Conservation (phyloP, 2,113 vertebrate species). For the Podilymbus podiceps region DNA sequence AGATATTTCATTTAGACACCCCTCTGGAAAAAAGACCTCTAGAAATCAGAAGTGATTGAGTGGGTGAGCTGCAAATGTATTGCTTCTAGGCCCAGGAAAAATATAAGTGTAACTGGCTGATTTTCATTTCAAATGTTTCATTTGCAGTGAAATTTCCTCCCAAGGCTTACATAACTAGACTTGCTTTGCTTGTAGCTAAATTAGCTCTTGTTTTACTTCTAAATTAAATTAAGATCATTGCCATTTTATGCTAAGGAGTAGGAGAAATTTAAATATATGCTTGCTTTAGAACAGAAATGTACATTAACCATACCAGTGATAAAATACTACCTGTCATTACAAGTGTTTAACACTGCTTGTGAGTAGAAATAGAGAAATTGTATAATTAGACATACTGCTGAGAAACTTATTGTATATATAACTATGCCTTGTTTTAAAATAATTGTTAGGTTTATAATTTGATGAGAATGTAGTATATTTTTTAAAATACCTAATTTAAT, state of each 20-base stretch:
- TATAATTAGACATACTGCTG: neutral
- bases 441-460: neutral
- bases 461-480: neutral
- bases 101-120: neutral
- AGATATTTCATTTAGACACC: constrained; percentile 25
- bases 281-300: neutral
- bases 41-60: constrained; percentile 21
- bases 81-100: constrained; percentile 13
- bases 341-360: neutral
- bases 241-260: neutral
- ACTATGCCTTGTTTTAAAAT: neutral
- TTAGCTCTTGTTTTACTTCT: neutral
- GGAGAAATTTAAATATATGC: neutral
- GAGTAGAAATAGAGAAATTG: neutral
- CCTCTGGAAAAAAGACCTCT: constrained; percentile 10
- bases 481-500: neutral
- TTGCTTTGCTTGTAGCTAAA: neutral
- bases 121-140: constrained; percentile 26
- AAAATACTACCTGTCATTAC: neutral
- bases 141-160: neutral
- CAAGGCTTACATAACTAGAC: neutral
- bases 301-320: neutral
- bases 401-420: neutral
- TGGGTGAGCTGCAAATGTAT: neutral
- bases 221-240: neutral